Base-by-base conservation (phyloP, 2,113 vertebrate species). In the Gnathonemus longibarbis region DNA sequence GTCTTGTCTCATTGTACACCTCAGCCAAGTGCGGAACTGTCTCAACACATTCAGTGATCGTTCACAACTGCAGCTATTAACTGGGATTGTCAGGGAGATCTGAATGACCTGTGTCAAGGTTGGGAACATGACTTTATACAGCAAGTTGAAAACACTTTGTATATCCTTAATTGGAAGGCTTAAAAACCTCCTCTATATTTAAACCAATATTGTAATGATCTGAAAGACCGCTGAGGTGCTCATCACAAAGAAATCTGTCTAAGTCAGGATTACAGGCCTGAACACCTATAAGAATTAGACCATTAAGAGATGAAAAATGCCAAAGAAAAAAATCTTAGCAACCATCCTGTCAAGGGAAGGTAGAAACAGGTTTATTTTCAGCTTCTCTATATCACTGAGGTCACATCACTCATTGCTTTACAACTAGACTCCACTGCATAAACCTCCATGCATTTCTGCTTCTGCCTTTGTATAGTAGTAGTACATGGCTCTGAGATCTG, bases 161-260 rank as follows among this genome's bases (percentile, higher is more conserved):
- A 46, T 66, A 88, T 88, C 53, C 49, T 88, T 88, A 88, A 88
- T 45, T 88, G 87, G 87, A 88, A 88, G 87, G 56, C 87, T 66
- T 50, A 42, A 66, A 88, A 88, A 88, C 87, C 50, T 87, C 49
- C 85, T 35, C 85, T 21, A 39, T 66, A 45, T 39, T 88, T 88
- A 62, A 21, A 45, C 21, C 56, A 88, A 46, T 21, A 21, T 19
- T 21, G 17, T 7, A 21, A 56, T 21, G 53, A 56, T 56, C 53
- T 56, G 53, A 21, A 21, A 24, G 6, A 58, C 53, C 53, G 24
- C 53, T 24, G 21, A 24, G 53, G 19, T 24, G 5, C 21, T 58
- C 53, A 5, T 58, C 53, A 58, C 53, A 58, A 19, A 58, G 53
- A 21, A 58, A 56, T 5, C 5, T 56, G 53, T 56, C 5, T 24